These are phyloP conservation scores for Trichogramma pretiosum DNA, from an alignment of 1,140 invertebrate species.

Conservation along the genomic window DNA sequence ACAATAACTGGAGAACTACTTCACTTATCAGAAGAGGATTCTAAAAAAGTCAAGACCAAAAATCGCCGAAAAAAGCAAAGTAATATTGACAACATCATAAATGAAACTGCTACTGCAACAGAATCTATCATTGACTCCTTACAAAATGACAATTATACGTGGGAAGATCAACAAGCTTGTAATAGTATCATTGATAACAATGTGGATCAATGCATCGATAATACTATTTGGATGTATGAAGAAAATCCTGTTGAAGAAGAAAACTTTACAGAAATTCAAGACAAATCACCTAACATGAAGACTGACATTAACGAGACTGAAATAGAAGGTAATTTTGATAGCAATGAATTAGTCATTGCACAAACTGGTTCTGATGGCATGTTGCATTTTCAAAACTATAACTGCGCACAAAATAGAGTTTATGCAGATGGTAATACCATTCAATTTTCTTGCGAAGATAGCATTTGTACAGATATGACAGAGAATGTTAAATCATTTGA, in stretches of 20 bases:
- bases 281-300: conserved; percentile 23
- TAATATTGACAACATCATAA: conserved; percentile 11
- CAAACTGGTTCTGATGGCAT: conserved; percentile 11
- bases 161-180: conserved; percentile 17
- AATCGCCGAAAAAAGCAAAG: conserved; percentile 30
- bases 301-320: conserved; percentile 32
- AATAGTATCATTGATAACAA: conserved; percentile 19
- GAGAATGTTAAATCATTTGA: conserved; percentile 14
- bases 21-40: conserved; percentile 50
- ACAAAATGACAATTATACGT: conserved; percentile 11
- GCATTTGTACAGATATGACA: conserved; percentile 3
- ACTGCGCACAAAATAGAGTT: conserved; percentile 13
- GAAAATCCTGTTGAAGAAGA: conserved; percentile 6
- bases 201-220: conserved; percentile 11
- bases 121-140: conserved; percentile 25
- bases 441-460: conserved; percentile 8
- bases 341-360: conserved; percentile 13
- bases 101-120: conserved; percentile 23
- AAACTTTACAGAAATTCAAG: conserved; percentile 22
- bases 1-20: conserved; percentile 50
- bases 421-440: conserved; percentile 13
- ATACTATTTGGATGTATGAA: conserved; percentile 24
- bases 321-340: conserved; percentile 17
- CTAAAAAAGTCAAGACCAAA: conserved; percentile 47
- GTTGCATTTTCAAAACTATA: conserved; percentile 14